Evolutionary conservation across 1,140 invertebrate genomes (phyloP).

Genomic region (Branchinecta lynchi): DNA sequence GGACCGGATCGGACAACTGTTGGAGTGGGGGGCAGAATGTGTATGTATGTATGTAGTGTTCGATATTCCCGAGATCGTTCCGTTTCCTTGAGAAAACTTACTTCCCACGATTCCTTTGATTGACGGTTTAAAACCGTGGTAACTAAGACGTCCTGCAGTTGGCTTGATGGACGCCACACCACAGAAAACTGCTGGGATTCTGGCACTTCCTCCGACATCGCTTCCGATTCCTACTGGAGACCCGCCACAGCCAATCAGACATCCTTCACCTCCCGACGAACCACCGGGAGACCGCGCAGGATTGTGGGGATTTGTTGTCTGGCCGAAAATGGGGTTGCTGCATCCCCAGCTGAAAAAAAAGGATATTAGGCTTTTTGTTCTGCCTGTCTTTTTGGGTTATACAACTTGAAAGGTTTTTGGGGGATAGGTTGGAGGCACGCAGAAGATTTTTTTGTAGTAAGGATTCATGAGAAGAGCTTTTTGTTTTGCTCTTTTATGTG

Average conservation of each 20-base stretch:
- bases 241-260: slow-evolving; percentile 27
- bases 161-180: slow-evolving; percentile 28
- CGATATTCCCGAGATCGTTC: no score
- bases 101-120: slow-evolving; percentile 18
- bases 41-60: no score
- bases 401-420: no score
- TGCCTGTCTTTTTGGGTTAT: no score
- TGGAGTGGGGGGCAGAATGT: no score
- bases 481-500: no score
- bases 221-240: slow-evolving; percentile 32
- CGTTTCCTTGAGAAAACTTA: not conserved
- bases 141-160: slow-evolving; percentile 13
- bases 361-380: not conserved
- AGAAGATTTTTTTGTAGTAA: no score
- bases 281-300: slow-evolving; percentile 24
- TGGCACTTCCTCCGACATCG: slow-evolving; percentile 36
- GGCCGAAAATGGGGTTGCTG: slow-evolving; percentile 26
- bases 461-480: no score
- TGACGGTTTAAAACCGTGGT: not conserved
- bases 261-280: slow-evolving; percentile 26
- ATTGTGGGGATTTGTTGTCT: slow-evolving; percentile 24
- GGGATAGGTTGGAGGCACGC: no score
- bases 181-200: slow-evolving; percentile 32
- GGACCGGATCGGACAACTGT: no score
- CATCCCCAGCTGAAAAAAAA: slow-evolving; percentile 23